Conservation (phyloP, 2,113 vertebrate species). For the Athene noctua region DNA sequence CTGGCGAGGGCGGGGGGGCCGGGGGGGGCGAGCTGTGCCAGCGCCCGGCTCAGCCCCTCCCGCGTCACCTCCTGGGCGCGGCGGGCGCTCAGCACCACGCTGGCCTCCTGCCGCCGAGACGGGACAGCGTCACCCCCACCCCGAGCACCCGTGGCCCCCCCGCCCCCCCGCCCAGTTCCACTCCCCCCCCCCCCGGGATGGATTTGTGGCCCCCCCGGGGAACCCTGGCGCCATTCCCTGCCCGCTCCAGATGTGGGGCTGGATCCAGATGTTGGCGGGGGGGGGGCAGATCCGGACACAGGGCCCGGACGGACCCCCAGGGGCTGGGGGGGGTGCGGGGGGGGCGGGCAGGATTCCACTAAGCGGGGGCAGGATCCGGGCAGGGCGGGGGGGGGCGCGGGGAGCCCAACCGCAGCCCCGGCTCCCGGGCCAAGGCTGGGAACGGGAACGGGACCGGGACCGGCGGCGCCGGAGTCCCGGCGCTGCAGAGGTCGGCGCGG, state of each 20-base stretch:
- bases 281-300: not conserved
- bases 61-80: conserved; percentile 1
- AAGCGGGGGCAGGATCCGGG: not conserved
- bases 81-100: conserved; percentile 16
- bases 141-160: not conserved
- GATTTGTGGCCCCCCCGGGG: not conserved
- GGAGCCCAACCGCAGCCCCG: not conserved
- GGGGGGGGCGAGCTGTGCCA: not conserved
- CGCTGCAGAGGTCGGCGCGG: not conserved
- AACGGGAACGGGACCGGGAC: no score
- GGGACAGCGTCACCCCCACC: not conserved
- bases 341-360: not conserved
- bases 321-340: not conserved
- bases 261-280: not conserved
- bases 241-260: not conserved
- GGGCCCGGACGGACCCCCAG: not conserved
- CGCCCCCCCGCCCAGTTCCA: not conserved
- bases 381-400: not conserved
- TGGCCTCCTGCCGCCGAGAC: conserved; percentile 23
- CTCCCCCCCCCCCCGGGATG: not conserved
- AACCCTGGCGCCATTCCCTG: not conserved
- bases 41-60: not conserved
- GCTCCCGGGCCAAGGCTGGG: not conserved
- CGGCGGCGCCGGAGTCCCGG: conserved; percentile 2
- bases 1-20: not conserved